Percentiles rank a stretch among this genome's conserved stretches.
These are phyloP conservation scores for Toxotes lorentzi DNA, from an alignment of 2,797 vertebrate species.

Conservation along the genomic window DNA sequence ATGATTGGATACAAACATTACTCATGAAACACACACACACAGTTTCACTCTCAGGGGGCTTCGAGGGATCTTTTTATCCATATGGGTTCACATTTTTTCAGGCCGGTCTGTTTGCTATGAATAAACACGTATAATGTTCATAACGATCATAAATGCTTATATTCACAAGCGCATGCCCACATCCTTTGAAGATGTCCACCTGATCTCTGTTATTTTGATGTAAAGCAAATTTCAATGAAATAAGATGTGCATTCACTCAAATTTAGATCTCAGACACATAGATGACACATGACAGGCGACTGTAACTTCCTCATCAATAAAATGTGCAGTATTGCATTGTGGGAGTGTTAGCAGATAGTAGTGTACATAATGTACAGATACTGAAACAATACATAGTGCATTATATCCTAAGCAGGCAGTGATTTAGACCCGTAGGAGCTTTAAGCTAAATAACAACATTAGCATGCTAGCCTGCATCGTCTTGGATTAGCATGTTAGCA, in stretches of 20 bases:
- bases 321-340: neutral
- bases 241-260: neutral
- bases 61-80: slow-evolving; percentile 36
- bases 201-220: slow-evolving; percentile 46
- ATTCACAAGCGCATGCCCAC: neutral
- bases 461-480: slow-evolving; percentile 3
- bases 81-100: slow-evolving; percentile 45
- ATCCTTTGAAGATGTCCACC: slow-evolving; percentile 54
- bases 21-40: slow-evolving; percentile 19
- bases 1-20: slow-evolving; percentile 28
- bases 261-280: neutral
- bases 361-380: no score
- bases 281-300: neutral
- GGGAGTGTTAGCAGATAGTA: neutral
- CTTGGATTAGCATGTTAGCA: neutral
- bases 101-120: slow-evolving; percentile 26
- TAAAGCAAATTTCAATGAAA: slow-evolving; percentile 8
- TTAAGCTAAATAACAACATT: slow-evolving; percentile 12
- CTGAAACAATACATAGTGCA: slow-evolving; percentile 9
- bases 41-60: slow-evolving; percentile 47
- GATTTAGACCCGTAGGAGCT: neutral
- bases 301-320: neutral
- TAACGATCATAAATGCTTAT: slow-evolving; percentile 10
- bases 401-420: neutral
- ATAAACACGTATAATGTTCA: slow-evolving; percentile 20